Evolutionary conservation across 2,113 vertebrate genomes (phyloP), one percentile per base, ranked within the genome.

Genomic region (Girardinichthys multiradiatus): DNA sequence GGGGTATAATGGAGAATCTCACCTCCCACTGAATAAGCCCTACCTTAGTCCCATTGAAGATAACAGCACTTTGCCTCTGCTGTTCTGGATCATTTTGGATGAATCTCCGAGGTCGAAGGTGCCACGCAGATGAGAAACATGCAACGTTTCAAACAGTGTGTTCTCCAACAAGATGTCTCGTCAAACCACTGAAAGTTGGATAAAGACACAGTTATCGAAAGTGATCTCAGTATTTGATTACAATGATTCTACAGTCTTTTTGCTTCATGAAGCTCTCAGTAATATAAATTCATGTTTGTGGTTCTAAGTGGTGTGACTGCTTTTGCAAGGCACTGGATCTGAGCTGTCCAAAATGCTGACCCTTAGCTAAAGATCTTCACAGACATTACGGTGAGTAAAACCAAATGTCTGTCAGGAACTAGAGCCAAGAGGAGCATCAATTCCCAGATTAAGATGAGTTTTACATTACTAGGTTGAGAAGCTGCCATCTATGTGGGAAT

Each of bases 171-270:
- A 69, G 31, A 64, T 1, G 75, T 79, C 64, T 54, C 68, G 74
- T 93, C 85, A 93, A 68, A 93, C 92, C 86, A 93, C 92, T 93
- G 77, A 70, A 86, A 90, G 62, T n/a, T 30, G 84, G 64, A 72
- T 3, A 60, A 27, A 30, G 65, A 62, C 57, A 0, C 1, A 24
- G 17, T 27, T 12, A 39, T 42, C 24, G 33, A 48, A 21, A 19
- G 8, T n/a, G 2, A 10, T 10, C 42, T 59, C 45, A 70, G 57
- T 2, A 13, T 24, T 15, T 17, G 17, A 45, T 19, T 45, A 17
- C 17, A 45, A 45, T 19, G 42, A 45, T 19, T 45, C 42, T 17
- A 33, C 31, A 33, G n/a, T n/a, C n/a, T n/a, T n/a, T n/a, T n/a
- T n/a, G n/a, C 42, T 45, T 42, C 39, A 42, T 17, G 15, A 42